A percentile compares a stretch with the other conserved stretches of the same genome.
Conservation (phyloP, 2,113 vertebrate genomes). For the Cochlearius cochlearius region DNA sequence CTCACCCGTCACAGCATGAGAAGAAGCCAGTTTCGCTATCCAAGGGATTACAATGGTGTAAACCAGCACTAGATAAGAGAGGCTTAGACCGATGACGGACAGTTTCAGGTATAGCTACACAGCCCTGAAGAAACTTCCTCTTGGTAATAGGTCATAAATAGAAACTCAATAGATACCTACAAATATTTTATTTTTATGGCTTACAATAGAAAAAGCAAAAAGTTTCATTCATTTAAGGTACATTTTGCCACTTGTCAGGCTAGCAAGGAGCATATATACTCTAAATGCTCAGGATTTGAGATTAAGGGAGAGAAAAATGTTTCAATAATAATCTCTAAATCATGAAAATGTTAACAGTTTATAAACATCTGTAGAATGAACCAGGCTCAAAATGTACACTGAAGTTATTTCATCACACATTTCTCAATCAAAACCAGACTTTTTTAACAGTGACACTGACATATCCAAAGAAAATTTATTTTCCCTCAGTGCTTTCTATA, state of each 20-base stretch:
- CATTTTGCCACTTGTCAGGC: neutral
- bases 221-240: neutral
- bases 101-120: neutral
- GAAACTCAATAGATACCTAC: neutral
- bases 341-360: neutral
- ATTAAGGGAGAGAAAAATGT: neutral
- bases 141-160: neutral
- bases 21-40: neutral
- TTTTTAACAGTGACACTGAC: neutral
- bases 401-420: neutral
- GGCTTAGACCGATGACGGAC: neutral
- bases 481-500: neutral
- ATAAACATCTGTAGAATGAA: neutral
- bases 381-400: neutral
- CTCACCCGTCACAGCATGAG: rapidly evolving
- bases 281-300: neutral
- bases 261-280: neutral
- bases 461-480: neutral
- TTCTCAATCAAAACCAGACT: neutral
- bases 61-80: neutral
- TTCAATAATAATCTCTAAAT: neutral
- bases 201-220: neutral
- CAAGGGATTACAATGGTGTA: neutral
- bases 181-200: neutral
- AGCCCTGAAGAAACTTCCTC: neutral